Evolutionary conservation across 1,140 invertebrate genomes (phyloP), one percentile per base, ranked within the genome.

Genomic region (Bathynomus jamesi): DNA sequence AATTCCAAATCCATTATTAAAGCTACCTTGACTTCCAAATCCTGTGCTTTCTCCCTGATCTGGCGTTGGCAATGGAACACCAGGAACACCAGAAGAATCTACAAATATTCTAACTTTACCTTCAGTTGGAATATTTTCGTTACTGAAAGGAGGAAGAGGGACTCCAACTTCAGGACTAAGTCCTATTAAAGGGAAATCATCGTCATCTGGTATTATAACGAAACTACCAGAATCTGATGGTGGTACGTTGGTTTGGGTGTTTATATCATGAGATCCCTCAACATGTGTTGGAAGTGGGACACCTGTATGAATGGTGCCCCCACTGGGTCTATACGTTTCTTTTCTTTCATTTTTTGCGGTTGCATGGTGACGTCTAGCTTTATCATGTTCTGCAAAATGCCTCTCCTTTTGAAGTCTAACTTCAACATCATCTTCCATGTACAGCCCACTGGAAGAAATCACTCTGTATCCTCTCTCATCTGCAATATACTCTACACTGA

Each of bases 391-490:
- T n/a, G n/a, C n/a, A 27, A 70, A 61, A 29, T 76, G 74, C 21
- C 70, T 28, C 5, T 28, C 13, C 28, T 61, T 76, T 4, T 53
- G 32, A 4, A 28, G 10, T 11, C 31, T 53, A 10, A 76, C 74
- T 2, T 61, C 71, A 17, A 67, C 64, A 28, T 32, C 46, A 53
- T 76, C 68, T 0, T 13, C n/a, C 8, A 69, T 63, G 30, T 73
- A 28, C 24, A 76, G 53, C 27, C 69, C 69, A 3, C 28, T 21
- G 7, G 67, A 67, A n/a, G 27, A 62, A 8, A 73, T 0, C 17
- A 76, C 62, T 10, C 74, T 24, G 32, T 70, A 76, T 0, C 74
- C 74, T 13, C 74, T 71, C n/a, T 76, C 67, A 29, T 76, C 74
- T 1, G 74, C 74, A 0, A 76, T 30, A 61, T 76, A 76, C 40